phyloP scores from a whole-genome alignment of 2,888 invertebrate species.

The Macrosiphum euphorbiae region DNA sequence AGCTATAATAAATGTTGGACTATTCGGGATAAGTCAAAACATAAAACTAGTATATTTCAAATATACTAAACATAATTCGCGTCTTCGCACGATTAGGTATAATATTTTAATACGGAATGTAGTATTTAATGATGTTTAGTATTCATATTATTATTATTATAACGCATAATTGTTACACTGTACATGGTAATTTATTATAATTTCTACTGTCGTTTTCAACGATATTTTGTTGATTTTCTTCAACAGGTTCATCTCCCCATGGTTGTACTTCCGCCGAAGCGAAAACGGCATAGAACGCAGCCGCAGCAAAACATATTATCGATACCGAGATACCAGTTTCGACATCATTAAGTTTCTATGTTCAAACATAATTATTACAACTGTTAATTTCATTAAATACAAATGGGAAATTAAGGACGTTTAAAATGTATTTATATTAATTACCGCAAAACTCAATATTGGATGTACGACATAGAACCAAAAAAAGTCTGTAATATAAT shows the following conservation, averaged over 20 bases:
- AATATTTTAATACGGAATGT: too few relatives aligned
- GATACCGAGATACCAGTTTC: conserved; percentile 93
- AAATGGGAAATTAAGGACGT: background rate
- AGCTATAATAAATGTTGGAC: too few relatives aligned
- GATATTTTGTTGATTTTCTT: conserved; percentile 19
- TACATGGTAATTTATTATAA: too few relatives aligned
- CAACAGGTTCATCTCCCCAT: conserved; percentile 85
- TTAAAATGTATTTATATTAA: background rate
- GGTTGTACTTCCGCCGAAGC: conserved; percentile 98
- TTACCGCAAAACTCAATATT: background rate
- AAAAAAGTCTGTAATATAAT: background rate
- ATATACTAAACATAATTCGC: too few relatives aligned
- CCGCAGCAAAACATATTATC: conserved; percentile 94
- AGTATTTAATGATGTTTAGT: too few relatives aligned
- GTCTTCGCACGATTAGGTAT: too few relatives aligned
- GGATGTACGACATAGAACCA: background rate
- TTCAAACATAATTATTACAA: background rate
- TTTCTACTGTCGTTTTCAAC: background rate
- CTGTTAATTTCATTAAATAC: background rate
- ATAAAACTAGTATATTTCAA: too few relatives aligned
- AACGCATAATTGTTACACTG: too few relatives aligned
- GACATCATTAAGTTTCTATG: conserved; percentile 77
- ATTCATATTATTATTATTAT: too few relatives aligned
- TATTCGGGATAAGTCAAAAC: too few relatives aligned
- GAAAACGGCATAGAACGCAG: conserved; percentile 96